These are phyloP conservation scores for Dallia pectoralis DNA, from an alignment of 2,797 vertebrate genomes.

Conservation along the genomic window DNA sequence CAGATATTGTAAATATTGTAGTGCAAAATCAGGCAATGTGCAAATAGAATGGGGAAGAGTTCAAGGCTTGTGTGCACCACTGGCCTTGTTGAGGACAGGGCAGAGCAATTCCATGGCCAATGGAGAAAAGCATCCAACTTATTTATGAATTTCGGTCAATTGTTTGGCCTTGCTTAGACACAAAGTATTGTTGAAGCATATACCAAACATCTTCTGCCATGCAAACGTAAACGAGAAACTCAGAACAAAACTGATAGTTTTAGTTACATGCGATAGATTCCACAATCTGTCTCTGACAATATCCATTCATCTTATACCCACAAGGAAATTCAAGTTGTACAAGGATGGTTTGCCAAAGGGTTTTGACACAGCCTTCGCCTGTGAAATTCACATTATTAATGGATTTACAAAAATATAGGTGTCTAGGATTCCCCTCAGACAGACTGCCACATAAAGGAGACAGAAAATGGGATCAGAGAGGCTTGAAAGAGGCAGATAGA, in stretches of 20 bases:
- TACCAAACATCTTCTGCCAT: neutral
- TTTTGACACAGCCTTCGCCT: neutral
- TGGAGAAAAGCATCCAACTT: neutral
- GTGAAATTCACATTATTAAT: neutral
- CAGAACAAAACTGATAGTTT: neutral
- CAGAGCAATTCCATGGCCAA: constrained; percentile 6
- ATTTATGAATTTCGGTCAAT: neutral
- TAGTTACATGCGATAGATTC: neutral
- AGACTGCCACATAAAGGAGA: neutral
- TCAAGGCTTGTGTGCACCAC: too few relatives aligned
- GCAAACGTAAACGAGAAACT: neutral
- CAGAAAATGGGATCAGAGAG: constrained; percentile 7
- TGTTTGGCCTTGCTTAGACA: constrained; percentile 3
- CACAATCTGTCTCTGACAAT: neutral
- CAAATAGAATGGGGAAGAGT: too few relatives aligned
- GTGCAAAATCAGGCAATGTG: too few relatives aligned
- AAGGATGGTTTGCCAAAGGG: neutral
- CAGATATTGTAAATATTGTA: too few relatives aligned
- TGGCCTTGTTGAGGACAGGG: too few relatives aligned
- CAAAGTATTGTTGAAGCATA: neutral
- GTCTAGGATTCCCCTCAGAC: neutral
- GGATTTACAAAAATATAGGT: neutral
- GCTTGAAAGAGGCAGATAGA: constrained; percentile 19
- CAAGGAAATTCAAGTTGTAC: neutral
- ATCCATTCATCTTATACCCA: neutral